Base-by-base conservation (phyloP, 2,888 invertebrate species). In the Drosophila nigricruria region DNA sequence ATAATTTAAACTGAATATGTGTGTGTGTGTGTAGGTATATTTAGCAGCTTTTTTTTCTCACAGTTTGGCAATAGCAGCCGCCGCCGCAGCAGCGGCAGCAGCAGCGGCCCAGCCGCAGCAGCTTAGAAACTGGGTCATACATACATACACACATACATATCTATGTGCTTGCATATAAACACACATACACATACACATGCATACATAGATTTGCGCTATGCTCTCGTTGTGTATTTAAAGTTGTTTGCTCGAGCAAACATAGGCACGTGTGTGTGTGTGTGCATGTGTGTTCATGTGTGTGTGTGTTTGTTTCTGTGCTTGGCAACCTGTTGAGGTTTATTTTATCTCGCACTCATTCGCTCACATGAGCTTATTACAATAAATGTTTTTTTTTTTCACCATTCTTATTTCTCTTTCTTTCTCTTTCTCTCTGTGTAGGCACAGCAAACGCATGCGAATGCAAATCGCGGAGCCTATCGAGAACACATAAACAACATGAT, bases 401-500 rank as follows among this genome's bases (percentile, higher is more conserved):
- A 36, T 32, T 71, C 32, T 61, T 23, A 59, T 50, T 18, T n/a
- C 12, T 64, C 14, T 43, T 14, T 58, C 20, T 40, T n/a, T 30
- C n/a, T 49, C 20, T 16, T 9, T 10, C 20, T 16, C 34, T 43
- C 43, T 25, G n/a, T 64, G 32, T 73, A 91, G 82, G 90, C 89
- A 14, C 91, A 92, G 70, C 91, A 91, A 73, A 70, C 86, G 42
- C 86, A 89, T 61, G 86, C 86, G 42, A 81, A 76, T 62, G 88
- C 86, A 8, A 86, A 81, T 45, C 86, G 90, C n/a, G 88, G 88
- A 61, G 64, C 78, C 47, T 91, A 90, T 59, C 86, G 92, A 10
- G 92, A 89, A 54, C 92, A 92, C 42, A 86, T 91, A 70, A 92
- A 91, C 63, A 92, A 91, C 76, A 83, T 92, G 36, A 88, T 92